Percentiles rank a stretch among this genome's conserved stretches.
Evolutionary conservation across 1,140 invertebrate genomes (phyloP).

Genomic region (Agrypnia vestita): DNA sequence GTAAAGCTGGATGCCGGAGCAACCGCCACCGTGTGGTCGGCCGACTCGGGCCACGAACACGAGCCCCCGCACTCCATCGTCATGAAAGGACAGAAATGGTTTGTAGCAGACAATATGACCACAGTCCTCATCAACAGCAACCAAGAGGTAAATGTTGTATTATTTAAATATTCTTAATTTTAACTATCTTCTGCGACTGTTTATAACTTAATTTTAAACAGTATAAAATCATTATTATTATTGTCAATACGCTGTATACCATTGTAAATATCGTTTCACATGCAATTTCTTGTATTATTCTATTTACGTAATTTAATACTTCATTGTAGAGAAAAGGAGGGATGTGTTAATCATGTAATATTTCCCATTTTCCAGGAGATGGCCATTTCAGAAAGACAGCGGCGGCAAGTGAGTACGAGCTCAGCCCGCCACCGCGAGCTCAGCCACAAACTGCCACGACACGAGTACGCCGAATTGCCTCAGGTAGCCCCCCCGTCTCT

Average conservation of each 20-base stretch:
- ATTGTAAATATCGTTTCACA: too few relatives aligned
- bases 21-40: conserved; percentile 87
- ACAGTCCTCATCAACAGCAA: conserved; percentile 83
- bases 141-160: conserved; percentile 72
- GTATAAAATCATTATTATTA: too few relatives aligned
- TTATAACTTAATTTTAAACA: neutral
- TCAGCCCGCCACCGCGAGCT: conserved; percentile 79
- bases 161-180: neutral
- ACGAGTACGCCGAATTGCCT: conserved; percentile 61
- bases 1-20: conserved; percentile 86
- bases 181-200: neutral
- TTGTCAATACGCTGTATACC: too few relatives aligned
- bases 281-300: too few relatives aligned
- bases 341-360: too few relatives aligned
- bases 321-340: too few relatives aligned
- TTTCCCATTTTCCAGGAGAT: conserved; percentile 73
- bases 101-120: conserved; percentile 84
- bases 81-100: conserved; percentile 96
- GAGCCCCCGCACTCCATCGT: conserved; percentile 91
- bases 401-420: conserved; percentile 78
- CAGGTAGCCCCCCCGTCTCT: conserved; percentile 45
- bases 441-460: conserved; percentile 70
- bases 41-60: conserved; percentile 83
- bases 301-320: too few relatives aligned
- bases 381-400: conserved; percentile 78